Conservation (phyloP, 2,888 invertebrate species). For the Peribatodes rhomboidaria region DNA sequence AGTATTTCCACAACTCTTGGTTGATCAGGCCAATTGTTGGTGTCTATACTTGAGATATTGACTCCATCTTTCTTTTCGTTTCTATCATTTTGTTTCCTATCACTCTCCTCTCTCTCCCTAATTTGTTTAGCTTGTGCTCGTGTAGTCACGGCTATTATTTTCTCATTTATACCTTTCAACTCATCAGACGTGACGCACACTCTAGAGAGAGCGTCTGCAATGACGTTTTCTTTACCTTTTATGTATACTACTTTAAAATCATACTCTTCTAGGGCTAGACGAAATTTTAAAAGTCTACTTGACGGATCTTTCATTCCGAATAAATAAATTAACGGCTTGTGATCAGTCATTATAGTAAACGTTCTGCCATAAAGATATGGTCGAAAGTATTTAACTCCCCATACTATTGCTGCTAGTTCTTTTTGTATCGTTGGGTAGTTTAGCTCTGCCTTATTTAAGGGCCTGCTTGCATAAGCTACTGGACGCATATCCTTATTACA, state of each 20-base stretch:
- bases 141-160: slow-evolving; percentile 8
- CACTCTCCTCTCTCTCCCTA: no score
- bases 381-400: background rate
- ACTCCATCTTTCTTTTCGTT: no score
- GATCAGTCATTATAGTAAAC: slow-evolving; percentile 18
- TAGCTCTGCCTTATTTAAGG: slow-evolving; percentile 3
- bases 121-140: slow-evolving; percentile 39
- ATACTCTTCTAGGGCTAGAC: slow-evolving; percentile 31
- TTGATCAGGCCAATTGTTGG: slow-evolving; percentile 46
- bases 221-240: slow-evolving; percentile 6
- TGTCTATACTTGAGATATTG: no score
- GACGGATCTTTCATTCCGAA: slow-evolving; percentile 37
- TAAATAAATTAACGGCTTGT: slow-evolving; percentile 35
- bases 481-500: background rate
- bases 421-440: background rate
- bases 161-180: slow-evolving; percentile 25
- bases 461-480: background rate
- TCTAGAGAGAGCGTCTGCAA: slow-evolving; percentile 29
- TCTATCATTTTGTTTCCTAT: no score
- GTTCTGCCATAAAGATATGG: slow-evolving; percentile 22
- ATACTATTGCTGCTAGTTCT: background rate
- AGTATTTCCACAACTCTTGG: slow-evolving; percentile 42
- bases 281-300: slow-evolving; percentile 36
- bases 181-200: slow-evolving; percentile 14
- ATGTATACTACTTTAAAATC: slow-evolving; percentile 12